A percentile compares a stretch with the other conserved stretches of the same genome.
Evolutionary conservation across 2,888 invertebrate genomes (phyloP).

Genomic region (Alloplasta piceator): DNA sequence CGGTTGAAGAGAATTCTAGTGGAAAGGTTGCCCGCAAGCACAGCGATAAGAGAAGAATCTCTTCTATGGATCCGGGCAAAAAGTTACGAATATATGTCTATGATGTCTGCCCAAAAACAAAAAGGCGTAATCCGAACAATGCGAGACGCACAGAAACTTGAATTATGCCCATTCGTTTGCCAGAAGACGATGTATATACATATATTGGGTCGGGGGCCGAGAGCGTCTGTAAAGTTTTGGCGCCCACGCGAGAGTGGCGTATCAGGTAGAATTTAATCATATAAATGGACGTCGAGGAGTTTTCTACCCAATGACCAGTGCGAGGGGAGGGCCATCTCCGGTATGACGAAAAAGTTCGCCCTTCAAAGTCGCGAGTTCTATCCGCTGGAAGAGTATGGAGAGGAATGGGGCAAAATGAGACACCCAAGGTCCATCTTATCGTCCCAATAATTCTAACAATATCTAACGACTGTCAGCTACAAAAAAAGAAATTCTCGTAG

Average conservation of each 20-base stretch:
- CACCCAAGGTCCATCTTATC: too few relatives aligned
- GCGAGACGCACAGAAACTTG: neutral
- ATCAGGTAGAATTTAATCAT: conserved; percentile 78
- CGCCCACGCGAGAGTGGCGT: conserved; percentile 58
- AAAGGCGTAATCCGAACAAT: neutral
- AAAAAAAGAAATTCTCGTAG: too few relatives aligned
- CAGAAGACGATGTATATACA: conserved; percentile 4
- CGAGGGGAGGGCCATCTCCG: conserved; percentile 43
- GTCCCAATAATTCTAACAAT: too few relatives aligned
- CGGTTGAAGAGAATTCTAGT: neutral
- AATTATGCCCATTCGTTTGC: neutral
- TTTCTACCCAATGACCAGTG: conserved; percentile 46
- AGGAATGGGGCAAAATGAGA: too few relatives aligned
- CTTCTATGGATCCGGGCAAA: neutral
- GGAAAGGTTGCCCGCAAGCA: neutral
- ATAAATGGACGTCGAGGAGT: conserved; percentile 74
- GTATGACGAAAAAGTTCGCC: conserved; percentile 71
- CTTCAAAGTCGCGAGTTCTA: conserved; percentile 8
- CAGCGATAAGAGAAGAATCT: conserved; percentile 40
- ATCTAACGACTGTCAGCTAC: too few relatives aligned
- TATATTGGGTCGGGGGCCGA: conserved; percentile 22
- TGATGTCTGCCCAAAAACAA: neutral
- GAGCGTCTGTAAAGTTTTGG: conserved; percentile 75
- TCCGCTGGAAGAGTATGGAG: too few relatives aligned
- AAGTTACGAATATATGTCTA: neutral